Percentiles rank a stretch among this genome's conserved stretches.
Evolutionary conservation across 2,888 invertebrate species (phyloP).

Genomic region (Nemapogon koenigi): DNA sequence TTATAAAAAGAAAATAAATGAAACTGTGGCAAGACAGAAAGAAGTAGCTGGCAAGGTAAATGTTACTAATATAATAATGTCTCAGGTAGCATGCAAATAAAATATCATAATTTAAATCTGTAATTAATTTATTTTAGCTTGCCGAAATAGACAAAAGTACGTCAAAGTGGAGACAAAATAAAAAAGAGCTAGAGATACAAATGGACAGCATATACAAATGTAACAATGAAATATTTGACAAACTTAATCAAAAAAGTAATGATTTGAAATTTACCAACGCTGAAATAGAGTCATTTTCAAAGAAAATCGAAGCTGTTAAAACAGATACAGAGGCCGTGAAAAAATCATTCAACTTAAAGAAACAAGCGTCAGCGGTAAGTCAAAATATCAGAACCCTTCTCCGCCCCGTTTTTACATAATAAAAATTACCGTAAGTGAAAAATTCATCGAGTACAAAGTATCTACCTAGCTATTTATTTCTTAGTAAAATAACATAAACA

Average conservation of each 20-base stretch:
- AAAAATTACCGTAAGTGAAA: no score
- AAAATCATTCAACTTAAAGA: constrained; percentile 26
- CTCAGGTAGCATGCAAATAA: constrained; percentile 26
- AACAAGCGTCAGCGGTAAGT: constrained; percentile 34
- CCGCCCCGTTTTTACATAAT: no score
- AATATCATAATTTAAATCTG: background rate
- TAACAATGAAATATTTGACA: constrained; percentile 31
- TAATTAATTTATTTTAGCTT: constrained; percentile 31
- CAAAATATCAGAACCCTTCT: constrained; percentile 24
- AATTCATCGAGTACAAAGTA: no score
- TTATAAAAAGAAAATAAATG: constrained; percentile 43
- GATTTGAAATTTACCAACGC: constrained; percentile 33
- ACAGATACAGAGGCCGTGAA: constrained; percentile 25
- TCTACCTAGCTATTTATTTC: no score
- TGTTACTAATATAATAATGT: background rate
- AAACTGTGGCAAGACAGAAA: constrained; percentile 33
- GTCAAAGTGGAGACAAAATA: constrained; percentile 41
- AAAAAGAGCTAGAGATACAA: constrained; percentile 39
- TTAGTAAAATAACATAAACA: no score
- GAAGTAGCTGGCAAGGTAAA: constrained; percentile 15
- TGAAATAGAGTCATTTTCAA: constrained; percentile 32
- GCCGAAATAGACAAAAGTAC: constrained; percentile 32
- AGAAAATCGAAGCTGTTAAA: constrained; percentile 28
- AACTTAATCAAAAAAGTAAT: constrained; percentile 32
- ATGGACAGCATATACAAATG: constrained; percentile 28